phyloP scores from a whole-genome alignment of 2,113 vertebrate species.

The Elaphurus davidianus region DNA sequence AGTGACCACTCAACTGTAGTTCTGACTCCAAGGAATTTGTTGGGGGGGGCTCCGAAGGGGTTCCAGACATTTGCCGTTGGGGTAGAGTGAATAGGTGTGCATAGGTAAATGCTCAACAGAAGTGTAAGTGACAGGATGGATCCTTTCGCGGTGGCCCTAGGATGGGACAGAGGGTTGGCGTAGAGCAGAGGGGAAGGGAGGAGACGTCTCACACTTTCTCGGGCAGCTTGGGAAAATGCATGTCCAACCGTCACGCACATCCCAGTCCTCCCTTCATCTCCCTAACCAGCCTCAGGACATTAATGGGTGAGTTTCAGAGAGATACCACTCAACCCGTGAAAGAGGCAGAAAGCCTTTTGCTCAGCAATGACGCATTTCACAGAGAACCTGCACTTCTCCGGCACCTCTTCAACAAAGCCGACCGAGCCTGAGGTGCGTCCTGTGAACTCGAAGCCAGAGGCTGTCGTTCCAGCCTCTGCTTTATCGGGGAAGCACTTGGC shows the following conservation, averaged over 20 bases:
- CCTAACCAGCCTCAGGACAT: background rate
- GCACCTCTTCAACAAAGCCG: background rate
- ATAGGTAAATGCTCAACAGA: background rate
- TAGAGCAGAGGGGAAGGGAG: accelerated
- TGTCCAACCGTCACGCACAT: accelerated
- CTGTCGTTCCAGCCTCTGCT: conserved; percentile 38
- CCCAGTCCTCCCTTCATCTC: background rate
- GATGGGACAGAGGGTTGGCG: background rate
- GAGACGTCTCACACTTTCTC: no score
- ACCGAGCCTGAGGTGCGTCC: background rate
- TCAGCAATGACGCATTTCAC: background rate
- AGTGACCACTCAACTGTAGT: accelerated
- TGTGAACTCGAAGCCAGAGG: background rate
- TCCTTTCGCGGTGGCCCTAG: background rate
- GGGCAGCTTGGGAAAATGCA: background rate
- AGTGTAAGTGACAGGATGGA: background rate
- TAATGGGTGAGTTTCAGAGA: background rate
- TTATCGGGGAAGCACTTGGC: conserved; percentile 53
- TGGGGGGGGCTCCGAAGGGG: background rate
- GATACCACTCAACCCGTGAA: background rate
- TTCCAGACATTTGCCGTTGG: accelerated
- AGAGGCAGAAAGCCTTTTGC: background rate
- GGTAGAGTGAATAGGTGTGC: background rate
- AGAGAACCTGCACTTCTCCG: background rate
- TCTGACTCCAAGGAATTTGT: no score